phyloP scores from a whole-genome alignment of 2,888 invertebrate species.

The Erynnis tages region DNA sequence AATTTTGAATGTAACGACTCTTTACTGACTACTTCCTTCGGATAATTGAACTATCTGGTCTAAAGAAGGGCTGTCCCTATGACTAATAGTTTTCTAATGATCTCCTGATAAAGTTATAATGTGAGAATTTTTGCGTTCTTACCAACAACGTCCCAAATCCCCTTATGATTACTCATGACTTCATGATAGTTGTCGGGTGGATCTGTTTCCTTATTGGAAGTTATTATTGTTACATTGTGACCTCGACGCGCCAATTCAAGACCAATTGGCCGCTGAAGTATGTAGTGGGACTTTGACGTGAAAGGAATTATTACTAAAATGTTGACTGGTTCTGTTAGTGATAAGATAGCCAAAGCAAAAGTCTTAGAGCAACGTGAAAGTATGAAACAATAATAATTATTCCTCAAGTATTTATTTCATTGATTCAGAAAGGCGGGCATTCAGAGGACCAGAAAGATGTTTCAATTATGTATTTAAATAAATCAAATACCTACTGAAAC shows the following conservation, averaged over 20 bases:
- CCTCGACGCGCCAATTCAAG: constrained; percentile 68
- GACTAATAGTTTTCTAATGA: too few species aligned
- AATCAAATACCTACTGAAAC: too few species aligned
- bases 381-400: background rate
- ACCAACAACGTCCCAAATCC: constrained; percentile 65
- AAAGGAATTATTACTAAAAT: constrained; percentile 71
- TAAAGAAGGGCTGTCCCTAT: too few species aligned
- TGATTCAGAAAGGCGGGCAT: too few species aligned
- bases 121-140: too few species aligned
- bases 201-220: constrained; percentile 51
- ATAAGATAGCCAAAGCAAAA: background rate
- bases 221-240: constrained; percentile 74
- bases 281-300: constrained; percentile 69
- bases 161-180: constrained; percentile 51
- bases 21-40: too few species aligned
- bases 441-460: too few species aligned
- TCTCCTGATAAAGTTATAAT: background rate
- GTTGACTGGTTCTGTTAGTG: constrained; percentile 42
- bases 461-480: too few species aligned
- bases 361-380: background rate
- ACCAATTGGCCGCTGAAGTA: constrained; percentile 64
- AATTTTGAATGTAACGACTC: too few species aligned
- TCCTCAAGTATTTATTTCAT: too few species aligned
- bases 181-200: constrained; percentile 60
- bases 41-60: too few species aligned